These are phyloP conservation scores for Brachionus rotundiformis DNA, from an alignment of 1,140 invertebrate species.

Conservation along the genomic window DNA sequence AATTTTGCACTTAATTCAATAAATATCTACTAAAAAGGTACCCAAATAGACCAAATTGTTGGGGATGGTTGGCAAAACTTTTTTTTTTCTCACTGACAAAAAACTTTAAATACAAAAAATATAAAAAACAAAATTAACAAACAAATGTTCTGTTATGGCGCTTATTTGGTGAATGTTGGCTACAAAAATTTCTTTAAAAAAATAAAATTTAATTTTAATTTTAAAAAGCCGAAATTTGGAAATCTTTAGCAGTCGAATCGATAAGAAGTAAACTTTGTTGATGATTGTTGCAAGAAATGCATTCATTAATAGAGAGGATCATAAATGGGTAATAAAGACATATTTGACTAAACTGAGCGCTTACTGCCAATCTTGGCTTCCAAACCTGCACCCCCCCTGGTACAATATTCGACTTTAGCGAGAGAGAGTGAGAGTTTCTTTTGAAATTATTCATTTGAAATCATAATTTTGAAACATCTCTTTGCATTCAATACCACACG, in stretches of 20 bases:
- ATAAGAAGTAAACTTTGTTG: not conserved
- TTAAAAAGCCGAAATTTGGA: conserved; percentile 39
- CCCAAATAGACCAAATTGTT: not conserved
- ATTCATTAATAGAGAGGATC: conserved; percentile 27
- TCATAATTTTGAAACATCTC: conserved; percentile 38
- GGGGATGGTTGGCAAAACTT: not conserved
- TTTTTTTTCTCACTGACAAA: no score
- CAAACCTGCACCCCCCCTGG: not conserved
- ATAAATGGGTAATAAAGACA: not conserved
- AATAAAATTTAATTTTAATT: not conserved
- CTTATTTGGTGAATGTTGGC: not conserved
- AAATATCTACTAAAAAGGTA: not conserved
- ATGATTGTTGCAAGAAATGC: not conserved
- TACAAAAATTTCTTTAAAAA: conserved; percentile 19
- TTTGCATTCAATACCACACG: conserved; percentile 1
- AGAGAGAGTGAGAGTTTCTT: conserved; percentile 30
- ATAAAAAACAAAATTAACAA: conserved; percentile 23
- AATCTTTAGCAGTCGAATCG: not conserved
- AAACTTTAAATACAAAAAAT: conserved; percentile 29
- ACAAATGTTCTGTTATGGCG: not conserved
- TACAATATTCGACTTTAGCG: not conserved
- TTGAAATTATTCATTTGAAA: conserved; percentile 36
- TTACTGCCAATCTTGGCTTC: not conserved
- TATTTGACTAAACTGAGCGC: not conserved
- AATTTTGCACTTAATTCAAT: not conserved